Base-by-base conservation (phyloP, 92 coral and sea anemone species). In the Siderastrea radians region DNA sequence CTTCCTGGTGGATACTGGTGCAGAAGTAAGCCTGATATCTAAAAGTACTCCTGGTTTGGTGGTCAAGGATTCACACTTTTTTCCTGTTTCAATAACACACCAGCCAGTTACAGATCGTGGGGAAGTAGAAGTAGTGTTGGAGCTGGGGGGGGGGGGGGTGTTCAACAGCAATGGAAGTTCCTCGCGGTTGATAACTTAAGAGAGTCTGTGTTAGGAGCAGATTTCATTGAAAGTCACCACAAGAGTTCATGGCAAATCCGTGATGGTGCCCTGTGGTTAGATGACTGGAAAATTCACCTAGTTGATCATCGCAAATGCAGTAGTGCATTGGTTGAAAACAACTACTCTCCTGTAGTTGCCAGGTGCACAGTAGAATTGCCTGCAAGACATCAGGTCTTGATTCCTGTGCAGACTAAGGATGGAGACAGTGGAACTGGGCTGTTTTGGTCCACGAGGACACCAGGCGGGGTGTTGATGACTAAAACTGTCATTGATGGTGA, bases 151-250 rank as follows among this genome's bases (percentile, higher is more conserved):
- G 38, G 0, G 38, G 38, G 38, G 4, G 46, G 76, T 26, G 67
- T 81, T 45, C 64, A 75, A 12, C 79, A 88, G 68, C 59, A 76
- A n/a, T 88, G 95, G 90, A 87, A 72, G 14, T 88, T 88, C 43
- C 73, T 88, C 8, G 90, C 88, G 60, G 79, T 86, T 68, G 85
- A 81, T 49, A 60, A 86, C 55, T 59, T 85, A 79, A 57, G 60
- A 19, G 86, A 90, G 82, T 90, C 90, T 19, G 90, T 90, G 2
- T 73, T 85, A 66, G 93, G 91, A 68, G 90, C 85, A 68, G 87
- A 92, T 75, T 88, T 88, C 69, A 84, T 92, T 80, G 87, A 84
- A 69, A 83, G 83, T 61, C 94, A 91, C 81, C 91, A 91, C 65
- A 58, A 8, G 74, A 70, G 65, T 62, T 86, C 82, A 5, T 91